Conservation (phyloP, 1,140 invertebrate genomes). For the Aphaenogaster ashmeadi region DNA sequence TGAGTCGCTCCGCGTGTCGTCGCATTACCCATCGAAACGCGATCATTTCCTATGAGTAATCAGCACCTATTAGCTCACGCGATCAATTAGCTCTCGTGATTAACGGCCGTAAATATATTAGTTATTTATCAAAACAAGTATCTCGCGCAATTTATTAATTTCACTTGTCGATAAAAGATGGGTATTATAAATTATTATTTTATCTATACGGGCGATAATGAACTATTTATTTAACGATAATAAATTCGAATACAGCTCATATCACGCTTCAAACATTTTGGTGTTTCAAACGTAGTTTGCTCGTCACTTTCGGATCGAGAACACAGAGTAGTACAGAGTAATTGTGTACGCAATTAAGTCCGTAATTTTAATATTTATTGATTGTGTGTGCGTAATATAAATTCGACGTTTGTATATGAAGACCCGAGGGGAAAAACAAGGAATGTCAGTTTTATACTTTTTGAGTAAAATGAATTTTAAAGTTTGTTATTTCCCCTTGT, state of each 20-base stretch:
- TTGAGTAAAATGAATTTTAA: no score
- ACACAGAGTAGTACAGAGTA: background rate
- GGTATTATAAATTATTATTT: background rate
- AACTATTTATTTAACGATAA: background rate
- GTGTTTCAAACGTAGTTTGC: background rate
- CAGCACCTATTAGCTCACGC: background rate
- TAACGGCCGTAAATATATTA: background rate
- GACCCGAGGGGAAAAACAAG: no score
- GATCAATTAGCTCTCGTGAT: background rate
- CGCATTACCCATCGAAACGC: conserved; percentile 6
- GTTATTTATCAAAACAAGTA: conserved; percentile 7
- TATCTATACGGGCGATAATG: background rate
- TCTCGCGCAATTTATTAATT: background rate
- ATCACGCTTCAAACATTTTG: background rate
- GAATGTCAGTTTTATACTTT: no score
- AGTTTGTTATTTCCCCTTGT: no score
- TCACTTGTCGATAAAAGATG: background rate
- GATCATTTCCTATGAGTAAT: conserved; percentile 18
- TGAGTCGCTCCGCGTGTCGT: conserved; percentile 1
- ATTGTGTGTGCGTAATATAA: background rate
- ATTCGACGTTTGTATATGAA: background rate
- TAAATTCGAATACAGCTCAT: background rate
- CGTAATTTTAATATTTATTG: background rate
- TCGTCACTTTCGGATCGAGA: background rate
- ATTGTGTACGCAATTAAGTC: background rate